Evolutionary conservation across 2,113 vertebrate genomes (phyloP).

Genomic region (Bucco capensis): DNA sequence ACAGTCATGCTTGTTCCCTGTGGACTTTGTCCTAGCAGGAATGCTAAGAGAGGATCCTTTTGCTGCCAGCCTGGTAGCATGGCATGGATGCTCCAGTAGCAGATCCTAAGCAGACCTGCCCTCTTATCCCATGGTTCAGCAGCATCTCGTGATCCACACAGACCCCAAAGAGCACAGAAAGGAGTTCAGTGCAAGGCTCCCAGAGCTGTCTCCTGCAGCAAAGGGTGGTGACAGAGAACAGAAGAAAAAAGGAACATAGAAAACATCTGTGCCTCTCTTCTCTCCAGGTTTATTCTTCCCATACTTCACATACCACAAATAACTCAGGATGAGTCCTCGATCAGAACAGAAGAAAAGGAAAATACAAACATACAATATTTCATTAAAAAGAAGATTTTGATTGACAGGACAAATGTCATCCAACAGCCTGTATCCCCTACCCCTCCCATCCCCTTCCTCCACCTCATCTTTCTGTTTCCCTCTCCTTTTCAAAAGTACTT

Average conservation of each 20-base stretch:
- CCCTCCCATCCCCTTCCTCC: not conserved
- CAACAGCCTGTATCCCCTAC: not conserved
- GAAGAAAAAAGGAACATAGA: constrained; percentile 19
- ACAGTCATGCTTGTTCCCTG: not conserved
- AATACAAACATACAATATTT: constrained; percentile 52
- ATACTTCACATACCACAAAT: constrained; percentile 68
- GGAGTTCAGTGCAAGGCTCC: not conserved
- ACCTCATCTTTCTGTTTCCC: not conserved
- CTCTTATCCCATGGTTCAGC: not conserved
- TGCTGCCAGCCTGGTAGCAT: not conserved
- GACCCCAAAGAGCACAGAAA: not conserved
- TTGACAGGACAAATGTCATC: constrained; percentile 37
- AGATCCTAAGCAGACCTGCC: not conserved
- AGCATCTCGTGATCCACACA: not conserved
- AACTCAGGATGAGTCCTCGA: constrained; percentile 40
- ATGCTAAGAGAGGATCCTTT: not conserved
- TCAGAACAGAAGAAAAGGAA: constrained; percentile 51
- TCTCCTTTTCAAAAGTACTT: not conserved
- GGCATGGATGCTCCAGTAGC: not conserved
- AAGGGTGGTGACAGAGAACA: not conserved
- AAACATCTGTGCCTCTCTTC: constrained; percentile 61
- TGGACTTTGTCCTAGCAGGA: not conserved
- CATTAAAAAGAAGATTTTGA: constrained; percentile 58
- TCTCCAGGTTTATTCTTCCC: constrained; percentile 67
- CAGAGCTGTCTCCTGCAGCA: not conserved